Conservation (phyloP, 2,888 invertebrate genomes). For the Drosophila atroscutellata region DNA sequence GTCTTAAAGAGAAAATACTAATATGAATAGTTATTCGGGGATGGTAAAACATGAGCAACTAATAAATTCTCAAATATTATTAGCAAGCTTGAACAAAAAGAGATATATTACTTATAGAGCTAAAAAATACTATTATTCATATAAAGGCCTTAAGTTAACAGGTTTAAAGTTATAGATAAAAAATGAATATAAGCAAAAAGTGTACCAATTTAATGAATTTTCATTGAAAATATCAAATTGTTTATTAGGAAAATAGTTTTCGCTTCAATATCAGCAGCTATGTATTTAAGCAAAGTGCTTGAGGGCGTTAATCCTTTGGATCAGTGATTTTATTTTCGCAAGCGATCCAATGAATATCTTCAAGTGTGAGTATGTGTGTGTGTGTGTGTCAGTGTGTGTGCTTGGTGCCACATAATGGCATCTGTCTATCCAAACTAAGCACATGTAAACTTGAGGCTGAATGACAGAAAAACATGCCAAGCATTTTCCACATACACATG, state of each 20-base stretch:
- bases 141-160: background rate
- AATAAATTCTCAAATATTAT: background rate
- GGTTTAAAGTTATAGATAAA: accelerated
- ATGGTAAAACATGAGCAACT: background rate
- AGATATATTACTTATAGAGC: background rate
- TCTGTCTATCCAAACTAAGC: constrained; percentile 55
- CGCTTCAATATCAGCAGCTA: constrained; percentile 4
- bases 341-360: constrained; percentile 32
- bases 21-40: too few species aligned
- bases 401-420: constrained; percentile 42
- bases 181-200: background rate
- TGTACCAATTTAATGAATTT: background rate
- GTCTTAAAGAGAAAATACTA: background rate
- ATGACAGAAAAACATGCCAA: constrained; percentile 72
- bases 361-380: background rate
- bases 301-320: constrained; percentile 36
- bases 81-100: background rate
- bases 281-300: constrained; percentile 15
- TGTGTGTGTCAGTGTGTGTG: background rate
- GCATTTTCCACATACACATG: constrained; percentile 72
- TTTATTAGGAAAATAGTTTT: constrained; percentile 9
- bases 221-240: background rate
- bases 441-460: constrained; percentile 64
- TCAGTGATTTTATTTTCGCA: constrained; percentile 44
- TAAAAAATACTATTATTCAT: background rate